These are phyloP conservation scores for Cydia amplana DNA, from an alignment of 1,140 invertebrate genomes.

Conservation along the genomic window DNA sequence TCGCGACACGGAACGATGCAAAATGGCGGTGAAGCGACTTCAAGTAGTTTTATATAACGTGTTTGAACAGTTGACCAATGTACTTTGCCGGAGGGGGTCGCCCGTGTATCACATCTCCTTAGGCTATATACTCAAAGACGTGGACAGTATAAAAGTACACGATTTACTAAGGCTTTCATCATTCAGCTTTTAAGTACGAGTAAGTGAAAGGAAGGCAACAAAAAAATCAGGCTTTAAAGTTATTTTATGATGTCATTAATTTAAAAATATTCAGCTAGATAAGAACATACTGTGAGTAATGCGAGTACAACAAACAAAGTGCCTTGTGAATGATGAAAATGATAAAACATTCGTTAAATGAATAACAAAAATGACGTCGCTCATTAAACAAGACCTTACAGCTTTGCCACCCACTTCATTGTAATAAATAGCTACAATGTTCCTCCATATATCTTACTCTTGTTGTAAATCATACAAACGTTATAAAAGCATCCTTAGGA, in stretches of 20 bases:
- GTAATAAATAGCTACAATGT: not conserved
- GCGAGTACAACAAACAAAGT: not conserved
- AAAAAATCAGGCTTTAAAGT: too few relatives aligned
- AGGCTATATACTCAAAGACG: too few relatives aligned
- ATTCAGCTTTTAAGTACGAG: not conserved
- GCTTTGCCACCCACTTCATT: not conserved
- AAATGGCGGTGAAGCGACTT: too few relatives aligned
- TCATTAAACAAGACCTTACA: not conserved
- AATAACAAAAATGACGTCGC: not conserved
- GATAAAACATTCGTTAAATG: not conserved
- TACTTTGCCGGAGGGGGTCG: too few relatives aligned
- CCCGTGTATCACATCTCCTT: too few relatives aligned
- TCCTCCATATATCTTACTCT: not conserved
- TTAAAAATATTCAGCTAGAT: not conserved
- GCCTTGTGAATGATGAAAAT: not conserved
- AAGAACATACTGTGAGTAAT: not conserved
- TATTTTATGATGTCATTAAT: too few relatives aligned
- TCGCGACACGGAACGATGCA: too few relatives aligned
- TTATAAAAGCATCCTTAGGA: not conserved
- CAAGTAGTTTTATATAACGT: too few relatives aligned
- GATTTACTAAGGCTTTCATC: not conserved
- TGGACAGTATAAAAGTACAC: not conserved
- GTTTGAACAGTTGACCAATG: too few relatives aligned
- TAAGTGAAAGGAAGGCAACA: too few relatives aligned
- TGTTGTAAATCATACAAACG: not conserved